Evolutionary conservation across 2,888 invertebrate genomes (phyloP), one percentile per base, ranked within the genome.

Genomic region (Theretra japonica): DNA sequence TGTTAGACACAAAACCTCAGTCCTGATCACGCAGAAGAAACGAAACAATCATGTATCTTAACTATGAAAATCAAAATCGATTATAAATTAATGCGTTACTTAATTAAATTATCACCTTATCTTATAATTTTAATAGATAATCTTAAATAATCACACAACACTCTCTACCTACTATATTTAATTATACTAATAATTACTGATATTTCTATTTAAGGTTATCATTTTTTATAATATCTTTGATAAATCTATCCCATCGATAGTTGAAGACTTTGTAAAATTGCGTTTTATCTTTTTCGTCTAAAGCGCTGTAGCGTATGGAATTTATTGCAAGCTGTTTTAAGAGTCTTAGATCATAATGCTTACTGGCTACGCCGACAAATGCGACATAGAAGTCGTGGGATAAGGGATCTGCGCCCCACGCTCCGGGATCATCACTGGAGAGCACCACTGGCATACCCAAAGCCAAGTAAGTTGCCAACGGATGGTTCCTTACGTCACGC

Each of bases 311-410:
- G 8, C 87, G 89, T 56, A 98, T 95, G 0, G 98, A 97, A 85
- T 98, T 97, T 3, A 96, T 82, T 0, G 97, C 97, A 60, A 98
- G 88, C 80, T 96, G 96, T 83, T 98, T 98, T 11, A 98, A 91
- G 73, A 97, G 91, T 69, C 96, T 95, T 56, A 98, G 85, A 79
- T 97, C 97, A 0, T 96, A 95, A 70, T 95, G 94, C 72, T 94
- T 94, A 30, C 97, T 96, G 48, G 97, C 96, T 70, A 97, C 95
- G 0, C 96, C 97, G 89, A 97, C 93, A 80, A 97, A 97, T 0
- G 96, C 96, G 60, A 97, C 95, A 83, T 97, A 98, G 82, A 96
- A 97, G 83, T 98, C 98, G 79, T 97, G 96, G 23, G 97, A 96
- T 8, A 98, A 82, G 0, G 96, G 97, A n/a, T 95, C 94, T 0